These are phyloP conservation scores for Lepidochrysops patricia DNA, from an alignment of 2,888 invertebrate genomes.

Conservation along the genomic window DNA sequence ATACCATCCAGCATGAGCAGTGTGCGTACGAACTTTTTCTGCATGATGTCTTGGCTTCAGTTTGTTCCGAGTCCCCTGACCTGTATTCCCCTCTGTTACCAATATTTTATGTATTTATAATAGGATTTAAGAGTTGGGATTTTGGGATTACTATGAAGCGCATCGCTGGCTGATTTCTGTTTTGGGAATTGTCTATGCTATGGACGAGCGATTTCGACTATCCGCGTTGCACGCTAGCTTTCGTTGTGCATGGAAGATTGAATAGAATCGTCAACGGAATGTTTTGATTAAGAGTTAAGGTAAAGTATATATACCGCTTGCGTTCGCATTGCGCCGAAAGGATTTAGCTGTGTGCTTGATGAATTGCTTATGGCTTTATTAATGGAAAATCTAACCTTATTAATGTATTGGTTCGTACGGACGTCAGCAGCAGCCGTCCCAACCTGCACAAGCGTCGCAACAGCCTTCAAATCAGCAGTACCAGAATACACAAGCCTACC, in stretches of 20 bases:
- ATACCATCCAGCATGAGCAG: conserved; percentile 62
- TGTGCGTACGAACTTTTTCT: conserved; percentile 63
- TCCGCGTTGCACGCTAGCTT: conserved; percentile 73
- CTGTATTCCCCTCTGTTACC: conserved; percentile 27
- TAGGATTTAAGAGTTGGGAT: conserved; percentile 16
- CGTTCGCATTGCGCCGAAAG: conserved; percentile 55
- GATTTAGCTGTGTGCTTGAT: conserved; percentile 65
- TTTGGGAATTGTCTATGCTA: conserved; percentile 46
- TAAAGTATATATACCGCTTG: conserved; percentile 67
- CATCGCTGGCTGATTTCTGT: conserved; percentile 42
- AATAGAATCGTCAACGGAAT: conserved; percentile 66
- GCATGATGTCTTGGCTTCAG: conserved; percentile 73
- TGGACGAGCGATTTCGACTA: conserved; percentile 61
- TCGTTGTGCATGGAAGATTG: conserved; percentile 72
- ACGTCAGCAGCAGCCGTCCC: conserved; percentile 75
- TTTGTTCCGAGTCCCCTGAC: conserved; percentile 47
- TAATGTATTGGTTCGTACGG: conserved; percentile 76
- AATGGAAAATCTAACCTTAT: conserved; percentile 75
- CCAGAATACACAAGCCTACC: conserved; percentile 71
- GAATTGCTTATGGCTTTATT: conserved; percentile 67
- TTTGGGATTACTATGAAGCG: conserved; percentile 30
- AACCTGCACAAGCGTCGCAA: conserved; percentile 71
- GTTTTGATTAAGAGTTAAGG: conserved; percentile 55
- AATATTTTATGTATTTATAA: conserved; percentile 12
- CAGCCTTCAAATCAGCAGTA: conserved; percentile 68